phyloP scores from a whole-genome alignment of 2,113 vertebrate species.

The Malurus elegans region DNA sequence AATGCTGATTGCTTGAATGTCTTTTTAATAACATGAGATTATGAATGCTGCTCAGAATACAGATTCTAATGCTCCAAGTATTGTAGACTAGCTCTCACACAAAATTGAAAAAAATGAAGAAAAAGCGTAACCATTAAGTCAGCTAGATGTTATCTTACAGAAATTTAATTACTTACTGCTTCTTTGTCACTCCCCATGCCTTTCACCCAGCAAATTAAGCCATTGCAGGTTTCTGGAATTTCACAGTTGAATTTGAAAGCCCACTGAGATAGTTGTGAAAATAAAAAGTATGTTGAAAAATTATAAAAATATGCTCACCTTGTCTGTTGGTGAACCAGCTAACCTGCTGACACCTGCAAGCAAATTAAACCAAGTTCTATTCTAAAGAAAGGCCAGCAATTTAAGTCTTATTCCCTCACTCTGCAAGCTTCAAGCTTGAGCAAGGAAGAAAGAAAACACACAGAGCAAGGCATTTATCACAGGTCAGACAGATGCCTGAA shows the following conservation, averaged over 20 bases:
- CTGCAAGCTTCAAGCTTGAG: not conserved
- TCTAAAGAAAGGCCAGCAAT: not conserved
- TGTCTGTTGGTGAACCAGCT: not conserved
- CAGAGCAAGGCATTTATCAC: not conserved
- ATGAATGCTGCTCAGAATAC: not conserved
- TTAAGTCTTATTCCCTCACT: not conserved
- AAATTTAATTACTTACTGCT: slow-evolving; percentile 39
- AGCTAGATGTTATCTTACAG: not conserved
- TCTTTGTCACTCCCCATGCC: not conserved
- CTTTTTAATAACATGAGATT: not conserved
- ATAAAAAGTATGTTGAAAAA: not conserved
- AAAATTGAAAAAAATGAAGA: not conserved
- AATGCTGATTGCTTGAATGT: not conserved
- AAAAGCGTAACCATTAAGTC: not conserved
- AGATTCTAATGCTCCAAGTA: not conserved
- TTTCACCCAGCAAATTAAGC: not conserved
- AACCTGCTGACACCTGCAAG: not conserved
- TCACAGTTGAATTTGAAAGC: not conserved
- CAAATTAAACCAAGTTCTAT: not conserved
- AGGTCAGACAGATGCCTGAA: not conserved
- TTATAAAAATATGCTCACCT: not conserved
- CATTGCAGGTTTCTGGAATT: not conserved
- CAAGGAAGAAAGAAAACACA: not conserved
- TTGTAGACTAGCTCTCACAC: not conserved
- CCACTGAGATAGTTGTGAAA: not conserved